Evolutionary conservation across 2,113 vertebrate species (phyloP), one percentile per base, ranked within the genome.

Genomic region (Eonycteris spelaea): DNA sequence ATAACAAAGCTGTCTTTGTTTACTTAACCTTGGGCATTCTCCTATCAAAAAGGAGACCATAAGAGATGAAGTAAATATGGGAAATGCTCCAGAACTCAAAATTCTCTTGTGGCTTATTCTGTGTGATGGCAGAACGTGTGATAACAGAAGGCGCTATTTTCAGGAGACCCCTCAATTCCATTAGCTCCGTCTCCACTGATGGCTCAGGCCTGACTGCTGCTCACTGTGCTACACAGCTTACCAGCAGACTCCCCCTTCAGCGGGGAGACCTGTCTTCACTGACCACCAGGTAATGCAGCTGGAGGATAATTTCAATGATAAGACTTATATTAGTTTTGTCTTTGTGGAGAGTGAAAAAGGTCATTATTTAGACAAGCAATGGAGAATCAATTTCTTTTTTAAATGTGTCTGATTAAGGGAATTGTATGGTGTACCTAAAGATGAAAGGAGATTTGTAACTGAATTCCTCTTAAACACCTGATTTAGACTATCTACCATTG

Each of bases 241-340:
- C 40, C 11, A 19, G 51, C 38, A 92, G 24, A 71, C 5, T 7
- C 28, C 51, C 12, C 71, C n/a, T 80, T 78, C 14, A 6, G 7
- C 2, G 13, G 5, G 15, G 35, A 65, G 13, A 3, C 35, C 16
- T 35, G 4, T 80, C 79, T 65, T 68, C 12, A 0, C 40, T 55
- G 57, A 1, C 21, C 1, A 38, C 30, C 40, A 14, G 51, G 57
- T 89, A 35, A 74, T 13, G 74, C 4, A 13, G 14, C 4, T 26
- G 14, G 40, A 59, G 57, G 89, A 86, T 65, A 79, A 68, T 57
- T 86, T 93, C 38, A 78, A n/a, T 35, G 78, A 86, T 95, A 94
- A 97, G 45, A 85, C n/a, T 87, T 45, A 19, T 84, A 90, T 94
- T 94, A 95, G 92, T 90, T 90, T 90, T 90, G 6, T 59, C 80